A percentile compares a stretch with the other conserved stretches of the same genome.
These are phyloP conservation scores for Contarinia nasturtii DNA, from an alignment of 1,140 invertebrate genomes.

Conservation along the genomic window DNA sequence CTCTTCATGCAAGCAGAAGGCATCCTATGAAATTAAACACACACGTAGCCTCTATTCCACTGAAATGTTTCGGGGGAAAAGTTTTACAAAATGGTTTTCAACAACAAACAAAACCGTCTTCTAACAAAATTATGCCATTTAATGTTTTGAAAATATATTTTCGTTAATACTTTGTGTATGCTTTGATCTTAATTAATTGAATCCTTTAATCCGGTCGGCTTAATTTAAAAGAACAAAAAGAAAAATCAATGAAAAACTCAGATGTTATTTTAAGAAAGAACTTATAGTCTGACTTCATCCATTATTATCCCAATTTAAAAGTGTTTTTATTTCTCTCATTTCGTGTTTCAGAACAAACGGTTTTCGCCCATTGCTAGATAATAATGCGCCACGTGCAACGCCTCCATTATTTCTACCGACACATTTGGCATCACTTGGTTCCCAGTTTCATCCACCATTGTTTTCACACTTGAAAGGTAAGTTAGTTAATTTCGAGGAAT, in stretches of 20 bases:
- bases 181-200: too few relatives aligned
- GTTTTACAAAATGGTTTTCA: too few relatives aligned
- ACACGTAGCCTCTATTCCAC: too few relatives aligned
- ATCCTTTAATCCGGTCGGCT: neutral
- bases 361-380: conserved; percentile 40
- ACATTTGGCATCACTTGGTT: conserved; percentile 47
- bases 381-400: conserved; percentile 28
- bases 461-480: conserved; percentile 58
- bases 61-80: too few relatives aligned
- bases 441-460: conserved; percentile 58
- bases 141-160: too few relatives aligned
- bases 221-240: neutral
- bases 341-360: conserved; percentile 28
- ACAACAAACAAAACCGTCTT: too few relatives aligned
- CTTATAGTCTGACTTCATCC: too few relatives aligned
- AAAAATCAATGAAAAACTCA: neutral
- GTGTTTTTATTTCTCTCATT: conserved; percentile 1
- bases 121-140: too few relatives aligned
- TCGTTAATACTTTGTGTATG: too few relatives aligned
- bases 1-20: too few relatives aligned
- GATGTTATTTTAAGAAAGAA: neutral
- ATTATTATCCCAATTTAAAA: too few relatives aligned
- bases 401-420: conserved; percentile 59
- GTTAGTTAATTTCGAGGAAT: conserved; percentile 1
- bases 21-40: too few relatives aligned